Evolutionary conservation across 2,797 vertebrate genomes (phyloP).

Genomic region (Scolopax rusticola): DNA sequence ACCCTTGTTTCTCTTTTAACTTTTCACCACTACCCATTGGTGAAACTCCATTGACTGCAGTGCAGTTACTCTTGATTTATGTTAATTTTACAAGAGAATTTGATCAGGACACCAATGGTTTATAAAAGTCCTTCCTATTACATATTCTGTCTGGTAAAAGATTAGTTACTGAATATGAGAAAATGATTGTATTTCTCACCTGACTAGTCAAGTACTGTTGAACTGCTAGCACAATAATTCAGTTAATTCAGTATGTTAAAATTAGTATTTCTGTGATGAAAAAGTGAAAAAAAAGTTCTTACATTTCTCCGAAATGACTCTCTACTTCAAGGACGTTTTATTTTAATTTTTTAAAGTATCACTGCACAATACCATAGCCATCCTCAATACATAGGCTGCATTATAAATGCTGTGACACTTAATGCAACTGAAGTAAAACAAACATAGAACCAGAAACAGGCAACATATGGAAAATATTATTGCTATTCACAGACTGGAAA

Average conservation of each 20-base stretch:
- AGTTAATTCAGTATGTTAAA: not conserved
- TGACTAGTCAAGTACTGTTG: not conserved
- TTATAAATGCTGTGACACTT: not conserved
- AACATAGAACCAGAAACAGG: not conserved
- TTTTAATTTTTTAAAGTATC: conserved; percentile 7
- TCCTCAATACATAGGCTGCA: not conserved
- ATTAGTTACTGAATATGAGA: conserved; percentile 2
- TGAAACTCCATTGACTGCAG: conserved; percentile 40
- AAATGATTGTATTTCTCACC: conserved; percentile 12
- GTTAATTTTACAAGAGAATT: not conserved
- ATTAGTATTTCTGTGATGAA: not conserved
- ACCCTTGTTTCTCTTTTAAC: not conserved
- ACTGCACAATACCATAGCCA: not conserved
- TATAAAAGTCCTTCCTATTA: conserved; percentile 1
- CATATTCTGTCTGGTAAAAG: not conserved
- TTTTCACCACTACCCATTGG: not conserved
- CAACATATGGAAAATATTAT: not conserved
- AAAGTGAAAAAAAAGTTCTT: not conserved
- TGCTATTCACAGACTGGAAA: conserved; percentile 7
- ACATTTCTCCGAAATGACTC: conserved; percentile 49
- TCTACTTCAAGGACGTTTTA: not conserved
- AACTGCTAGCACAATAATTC: not conserved
- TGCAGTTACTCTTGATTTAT: conserved; percentile 45
- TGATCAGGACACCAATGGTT: not conserved
- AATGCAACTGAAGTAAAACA: not conserved